Evolutionary conservation across 2,888 invertebrate genomes (phyloP).

Genomic region (Polydesmus complanatus): DNA sequence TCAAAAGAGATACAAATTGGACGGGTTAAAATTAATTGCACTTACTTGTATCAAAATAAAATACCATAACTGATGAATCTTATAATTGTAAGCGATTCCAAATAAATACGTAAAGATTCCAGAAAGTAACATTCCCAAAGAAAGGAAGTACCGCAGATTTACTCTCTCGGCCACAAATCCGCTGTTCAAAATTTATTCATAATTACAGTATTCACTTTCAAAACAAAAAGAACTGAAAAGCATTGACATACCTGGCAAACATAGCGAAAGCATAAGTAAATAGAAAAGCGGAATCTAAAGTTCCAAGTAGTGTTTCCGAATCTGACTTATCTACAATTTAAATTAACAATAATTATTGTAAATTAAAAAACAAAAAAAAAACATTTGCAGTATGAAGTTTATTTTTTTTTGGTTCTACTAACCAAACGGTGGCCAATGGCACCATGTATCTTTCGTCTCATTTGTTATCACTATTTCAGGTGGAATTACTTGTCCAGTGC

Average conservation of each 20-base stretch:
- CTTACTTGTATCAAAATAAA: slow-evolving; percentile 69
- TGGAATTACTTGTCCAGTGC: slow-evolving; percentile 43
- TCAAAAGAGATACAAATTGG: neutral
- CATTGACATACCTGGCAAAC: slow-evolving; percentile 50
- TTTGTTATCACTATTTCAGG: slow-evolving; percentile 16
- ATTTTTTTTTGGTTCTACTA: slow-evolving; percentile 29
- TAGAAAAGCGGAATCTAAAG: slow-evolving; percentile 78
- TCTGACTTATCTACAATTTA: slow-evolving; percentile 46
- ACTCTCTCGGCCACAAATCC: slow-evolving; percentile 87
- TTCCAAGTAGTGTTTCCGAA: slow-evolving; percentile 64
- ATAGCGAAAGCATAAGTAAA: slow-evolving; percentile 85
- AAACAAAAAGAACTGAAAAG: neutral
- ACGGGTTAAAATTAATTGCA: neutral
- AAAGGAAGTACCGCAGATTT: slow-evolving; percentile 78
- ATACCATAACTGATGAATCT: slow-evolving; percentile 67
- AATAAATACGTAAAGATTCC: slow-evolving; percentile 76
- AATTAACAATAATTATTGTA: neutral
- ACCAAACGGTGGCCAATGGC: slow-evolving; percentile 81
- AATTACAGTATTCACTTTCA: neutral
- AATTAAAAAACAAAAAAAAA: neutral
- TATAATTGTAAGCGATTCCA: slow-evolving; percentile 66
- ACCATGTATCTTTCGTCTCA: slow-evolving; percentile 47
- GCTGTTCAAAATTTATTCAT: slow-evolving; percentile 29
- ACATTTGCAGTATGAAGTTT: neutral
- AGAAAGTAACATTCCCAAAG: slow-evolving; percentile 75